phyloP scores from a whole-genome alignment of 92 coral and sea anemone species.

The Phenganax subtilis region DNA sequence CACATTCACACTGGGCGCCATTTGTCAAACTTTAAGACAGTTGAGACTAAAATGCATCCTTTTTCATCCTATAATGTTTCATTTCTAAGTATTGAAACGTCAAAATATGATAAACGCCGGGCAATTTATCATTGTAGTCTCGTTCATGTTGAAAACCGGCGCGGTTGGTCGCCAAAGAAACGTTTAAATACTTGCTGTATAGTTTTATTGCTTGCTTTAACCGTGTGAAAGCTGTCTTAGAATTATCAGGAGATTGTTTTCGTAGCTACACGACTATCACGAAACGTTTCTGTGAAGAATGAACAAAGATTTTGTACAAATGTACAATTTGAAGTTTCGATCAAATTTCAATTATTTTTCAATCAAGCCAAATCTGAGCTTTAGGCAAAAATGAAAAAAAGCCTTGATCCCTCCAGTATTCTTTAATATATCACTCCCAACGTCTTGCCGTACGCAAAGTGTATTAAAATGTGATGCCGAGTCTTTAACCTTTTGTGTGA shows the following conservation, averaged over 20 bases:
- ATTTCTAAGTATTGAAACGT: slow-evolving; percentile 28
- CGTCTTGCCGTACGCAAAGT: not conserved
- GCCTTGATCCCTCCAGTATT: not conserved
- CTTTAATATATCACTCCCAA: not conserved
- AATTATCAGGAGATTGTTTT: not conserved
- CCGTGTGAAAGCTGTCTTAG: not conserved
- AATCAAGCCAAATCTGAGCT: slow-evolving; percentile 6
- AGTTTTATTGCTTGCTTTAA: not conserved
- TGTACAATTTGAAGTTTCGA: not conserved
- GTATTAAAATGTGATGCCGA: not conserved
- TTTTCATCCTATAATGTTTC: not conserved
- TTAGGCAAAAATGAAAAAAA: not conserved
- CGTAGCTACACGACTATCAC: not conserved
- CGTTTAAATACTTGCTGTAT: slow-evolving; percentile 4
- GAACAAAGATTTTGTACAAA: not conserved
- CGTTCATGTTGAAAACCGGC: slow-evolving; percentile 28
- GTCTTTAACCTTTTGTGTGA: not conserved
- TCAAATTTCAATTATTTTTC: not conserved
- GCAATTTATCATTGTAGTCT: slow-evolving; percentile 35
- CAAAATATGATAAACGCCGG: slow-evolving; percentile 44
- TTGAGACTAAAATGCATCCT: slow-evolving; percentile 3
- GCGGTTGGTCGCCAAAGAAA: not conserved
- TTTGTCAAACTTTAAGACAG: slow-evolving; percentile 35
- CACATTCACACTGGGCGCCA: slow-evolving; percentile 30
- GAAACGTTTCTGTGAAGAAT: not conserved